Evolutionary conservation across 2,888 invertebrate genomes (phyloP).

Genomic region (Meandrusa payeni): DNA sequence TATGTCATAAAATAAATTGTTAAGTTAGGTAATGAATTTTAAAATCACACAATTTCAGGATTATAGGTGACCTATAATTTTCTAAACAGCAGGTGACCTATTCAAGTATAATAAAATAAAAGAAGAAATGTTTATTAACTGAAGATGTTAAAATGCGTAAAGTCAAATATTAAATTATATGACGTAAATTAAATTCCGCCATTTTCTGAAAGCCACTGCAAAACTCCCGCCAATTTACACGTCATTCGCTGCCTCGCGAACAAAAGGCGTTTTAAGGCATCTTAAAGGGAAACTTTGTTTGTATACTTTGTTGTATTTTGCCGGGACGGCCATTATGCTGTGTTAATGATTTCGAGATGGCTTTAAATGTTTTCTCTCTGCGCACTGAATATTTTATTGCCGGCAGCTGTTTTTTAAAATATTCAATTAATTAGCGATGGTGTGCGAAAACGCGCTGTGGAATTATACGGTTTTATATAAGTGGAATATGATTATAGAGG

Average conservation of each 20-base stretch:
- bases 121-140: too few species aligned
- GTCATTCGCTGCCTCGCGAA: slow-evolving; percentile 48
- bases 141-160: slow-evolving; percentile 6
- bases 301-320: slow-evolving; percentile 48
- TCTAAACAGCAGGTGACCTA: too few species aligned
- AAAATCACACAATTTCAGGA: too few species aligned
- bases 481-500: slow-evolving; percentile 30
- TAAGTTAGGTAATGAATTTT: too few species aligned
- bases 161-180: slow-evolving; percentile 32
- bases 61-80: too few species aligned
- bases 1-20: too few species aligned
- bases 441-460: slow-evolving; percentile 44
- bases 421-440: slow-evolving; percentile 61
- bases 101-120: too few species aligned
- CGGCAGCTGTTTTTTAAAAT: slow-evolving; percentile 40
- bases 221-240: slow-evolving; percentile 71
- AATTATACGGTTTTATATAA: slow-evolving; percentile 28
- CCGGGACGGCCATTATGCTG: slow-evolving; percentile 47
- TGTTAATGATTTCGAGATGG: slow-evolving; percentile 49
- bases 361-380: slow-evolving; percentile 31
- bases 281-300: slow-evolving; percentile 58
- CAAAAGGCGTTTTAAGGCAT: slow-evolving; percentile 59
- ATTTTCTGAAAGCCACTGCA: slow-evolving; percentile 44
- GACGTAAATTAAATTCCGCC: slow-evolving; percentile 40
- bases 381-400: slow-evolving; percentile 37